These are phyloP conservation scores for Axea sp. DNA, from an alignment of 2,888 invertebrate species.

Conservation along the genomic window DNA sequence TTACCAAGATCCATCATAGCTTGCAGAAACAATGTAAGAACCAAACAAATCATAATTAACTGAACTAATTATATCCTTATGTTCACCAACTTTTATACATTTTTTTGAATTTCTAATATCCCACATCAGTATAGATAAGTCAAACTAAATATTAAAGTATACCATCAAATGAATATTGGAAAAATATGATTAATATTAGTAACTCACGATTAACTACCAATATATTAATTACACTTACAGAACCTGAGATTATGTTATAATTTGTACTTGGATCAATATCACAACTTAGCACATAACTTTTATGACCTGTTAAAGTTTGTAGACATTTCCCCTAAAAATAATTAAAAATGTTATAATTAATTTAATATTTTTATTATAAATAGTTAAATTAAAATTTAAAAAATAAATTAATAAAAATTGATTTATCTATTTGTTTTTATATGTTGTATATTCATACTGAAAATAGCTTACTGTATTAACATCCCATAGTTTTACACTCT, in stretches of 20 bases:
- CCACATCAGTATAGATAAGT: slow-evolving; percentile 8
- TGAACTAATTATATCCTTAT: slow-evolving; percentile 26
- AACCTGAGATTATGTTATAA: slow-evolving; percentile 96
- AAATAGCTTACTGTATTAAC: slow-evolving; percentile 81
- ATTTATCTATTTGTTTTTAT: no score
- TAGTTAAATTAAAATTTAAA: slow-evolving; percentile 81
- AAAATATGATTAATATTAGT: background rate
- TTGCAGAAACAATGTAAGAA: slow-evolving; percentile 88
- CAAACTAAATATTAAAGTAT: slow-evolving; percentile 14
- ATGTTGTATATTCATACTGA: no score
- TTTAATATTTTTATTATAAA: slow-evolving; percentile 3
- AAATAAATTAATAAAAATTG: slow-evolving; percentile 91
- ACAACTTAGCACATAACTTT: slow-evolving; percentile 99
- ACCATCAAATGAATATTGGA: no score
- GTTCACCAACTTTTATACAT: background rate
- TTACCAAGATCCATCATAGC: slow-evolving; percentile 98
- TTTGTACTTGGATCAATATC: slow-evolving; percentile 99
- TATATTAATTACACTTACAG: no score
- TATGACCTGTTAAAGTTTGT: slow-evolving; percentile 99
- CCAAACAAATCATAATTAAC: slow-evolving; percentile 26
- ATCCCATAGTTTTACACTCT: slow-evolving; percentile 97
- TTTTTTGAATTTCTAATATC: slow-evolving; percentile 11
- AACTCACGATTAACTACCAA: no score
- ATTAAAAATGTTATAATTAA: background rate
- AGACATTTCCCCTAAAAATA: slow-evolving; percentile 91